Conservation (phyloP, 1,140 invertebrate genomes). For the Gonatopus flavifemur region DNA sequence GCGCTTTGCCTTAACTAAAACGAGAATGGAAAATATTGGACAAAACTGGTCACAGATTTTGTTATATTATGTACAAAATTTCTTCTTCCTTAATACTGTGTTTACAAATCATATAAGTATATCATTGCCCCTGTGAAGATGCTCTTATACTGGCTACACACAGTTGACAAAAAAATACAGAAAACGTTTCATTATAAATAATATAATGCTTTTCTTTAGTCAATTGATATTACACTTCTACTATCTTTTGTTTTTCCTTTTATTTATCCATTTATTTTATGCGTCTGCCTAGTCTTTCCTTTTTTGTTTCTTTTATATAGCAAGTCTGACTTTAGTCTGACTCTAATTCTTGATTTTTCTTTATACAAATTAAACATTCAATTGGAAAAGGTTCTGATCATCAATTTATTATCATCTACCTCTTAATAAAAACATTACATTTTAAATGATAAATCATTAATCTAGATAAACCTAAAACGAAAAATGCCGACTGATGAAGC, state of each 20-base stretch:
- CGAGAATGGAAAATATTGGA: constrained; percentile 22
- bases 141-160: constrained; percentile 23
- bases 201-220: constrained; percentile 19
- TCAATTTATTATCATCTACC: constrained; percentile 55
- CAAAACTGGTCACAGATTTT: constrained; percentile 24
- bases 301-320: constrained; percentile 12
- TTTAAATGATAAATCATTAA: constrained; percentile 47
- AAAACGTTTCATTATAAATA: too few relatives aligned
- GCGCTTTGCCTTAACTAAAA: constrained; percentile 12
- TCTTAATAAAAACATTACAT: constrained; percentile 54
- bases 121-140: constrained; percentile 6
- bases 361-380: constrained; percentile 31
- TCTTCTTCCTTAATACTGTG: constrained; percentile 47
- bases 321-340: background rate
- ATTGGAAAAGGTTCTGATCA: constrained; percentile 47
- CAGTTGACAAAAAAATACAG: constrained; percentile 28
- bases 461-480: constrained; percentile 43
- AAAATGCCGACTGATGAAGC: constrained; percentile 41
- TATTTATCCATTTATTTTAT: constrained; percentile 20
- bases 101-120: constrained; percentile 40
- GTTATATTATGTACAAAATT: constrained; percentile 45
- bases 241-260: constrained; percentile 14
- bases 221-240: constrained; percentile 14
- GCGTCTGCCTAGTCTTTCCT: constrained; percentile 9
- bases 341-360: constrained; percentile 3